phyloP scores from a whole-genome alignment of 1,140 invertebrate genomes.

The Lethrus apterus region DNA sequence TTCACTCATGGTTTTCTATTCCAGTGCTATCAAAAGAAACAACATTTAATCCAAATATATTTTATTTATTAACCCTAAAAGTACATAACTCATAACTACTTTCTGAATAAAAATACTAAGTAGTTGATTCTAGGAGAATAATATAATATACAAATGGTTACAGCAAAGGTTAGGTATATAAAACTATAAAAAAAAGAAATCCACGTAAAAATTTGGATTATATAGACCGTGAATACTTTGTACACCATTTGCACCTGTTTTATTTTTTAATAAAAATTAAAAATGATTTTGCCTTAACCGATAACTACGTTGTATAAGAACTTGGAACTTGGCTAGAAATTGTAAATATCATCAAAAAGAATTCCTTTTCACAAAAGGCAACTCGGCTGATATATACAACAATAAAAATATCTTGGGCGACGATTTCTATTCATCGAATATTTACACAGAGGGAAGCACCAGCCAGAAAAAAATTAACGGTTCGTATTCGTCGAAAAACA shows the following conservation, averaged over 20 bases:
- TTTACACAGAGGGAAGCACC: constrained; percentile 4
- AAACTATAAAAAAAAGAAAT: constrained; percentile 4
- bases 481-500: too few species aligned
- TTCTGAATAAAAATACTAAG: constrained; percentile 14
- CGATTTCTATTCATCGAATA: too few species aligned
- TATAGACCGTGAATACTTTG: not conserved
- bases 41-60: constrained; percentile 12
- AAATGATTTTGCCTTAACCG: too few species aligned
- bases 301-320: too few species aligned
- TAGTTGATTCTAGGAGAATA: constrained; percentile 11
- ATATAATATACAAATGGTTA: constrained; percentile 13
- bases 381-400: not conserved
- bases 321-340: too few species aligned
- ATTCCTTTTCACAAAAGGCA: not conserved
- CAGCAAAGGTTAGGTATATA: not conserved
- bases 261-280: not conserved
- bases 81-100: constrained; percentile 6
- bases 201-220: not conserved
- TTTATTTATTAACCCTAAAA: constrained; percentile 13
- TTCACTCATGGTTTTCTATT: too few species aligned
- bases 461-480: not conserved
- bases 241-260: constrained; percentile 11
- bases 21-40: too few species aligned
- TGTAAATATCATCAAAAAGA: constrained; percentile 9
- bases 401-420: too few species aligned